phyloP scores from a whole-genome alignment of 2,113 vertebrate genomes.

The Entomyzon cyanotis region DNA sequence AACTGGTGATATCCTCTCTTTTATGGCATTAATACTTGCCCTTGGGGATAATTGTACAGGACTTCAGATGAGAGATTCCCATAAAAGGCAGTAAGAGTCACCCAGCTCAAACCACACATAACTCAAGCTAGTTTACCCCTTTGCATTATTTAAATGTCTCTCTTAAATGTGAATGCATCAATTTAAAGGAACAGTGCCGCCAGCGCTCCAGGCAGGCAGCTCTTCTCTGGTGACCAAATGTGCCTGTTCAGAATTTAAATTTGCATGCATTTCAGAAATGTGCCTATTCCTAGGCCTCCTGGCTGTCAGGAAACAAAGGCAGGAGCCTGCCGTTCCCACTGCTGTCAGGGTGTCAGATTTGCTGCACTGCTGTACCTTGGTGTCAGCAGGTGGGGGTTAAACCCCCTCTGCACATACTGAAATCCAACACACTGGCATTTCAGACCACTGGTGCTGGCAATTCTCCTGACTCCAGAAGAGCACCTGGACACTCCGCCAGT shows the following conservation, averaged over 20 bases:
- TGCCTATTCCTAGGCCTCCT: background rate
- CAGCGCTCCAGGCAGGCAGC: background rate
- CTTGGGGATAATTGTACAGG: conserved; percentile 54
- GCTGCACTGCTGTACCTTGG: background rate
- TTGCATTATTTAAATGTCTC: conserved; percentile 67
- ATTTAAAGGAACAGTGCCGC: conserved; percentile 12
- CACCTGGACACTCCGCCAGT: background rate
- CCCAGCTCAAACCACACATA: conserved; percentile 61
- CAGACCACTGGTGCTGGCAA: fast-evolving
- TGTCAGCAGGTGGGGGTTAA: background rate
- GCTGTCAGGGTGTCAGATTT: background rate
- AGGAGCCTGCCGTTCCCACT: background rate
- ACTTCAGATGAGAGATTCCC: conserved; percentile 57
- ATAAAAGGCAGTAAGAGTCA: conserved; percentile 65
- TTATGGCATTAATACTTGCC: conserved; percentile 41
- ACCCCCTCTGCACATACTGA: background rate
- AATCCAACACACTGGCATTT: background rate
- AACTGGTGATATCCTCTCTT: conserved; percentile 31
- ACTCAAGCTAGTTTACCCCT: conserved; percentile 58
- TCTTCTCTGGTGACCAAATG: background rate
- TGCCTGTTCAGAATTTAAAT: background rate
- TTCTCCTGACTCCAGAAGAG: background rate
- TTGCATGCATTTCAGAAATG: background rate
- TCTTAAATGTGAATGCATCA: conserved; percentile 39
- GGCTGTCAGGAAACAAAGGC: background rate